These are phyloP conservation scores for Hephaestus fuliginosus DNA, from an alignment of 2,797 vertebrate species.

Conservation along the genomic window DNA sequence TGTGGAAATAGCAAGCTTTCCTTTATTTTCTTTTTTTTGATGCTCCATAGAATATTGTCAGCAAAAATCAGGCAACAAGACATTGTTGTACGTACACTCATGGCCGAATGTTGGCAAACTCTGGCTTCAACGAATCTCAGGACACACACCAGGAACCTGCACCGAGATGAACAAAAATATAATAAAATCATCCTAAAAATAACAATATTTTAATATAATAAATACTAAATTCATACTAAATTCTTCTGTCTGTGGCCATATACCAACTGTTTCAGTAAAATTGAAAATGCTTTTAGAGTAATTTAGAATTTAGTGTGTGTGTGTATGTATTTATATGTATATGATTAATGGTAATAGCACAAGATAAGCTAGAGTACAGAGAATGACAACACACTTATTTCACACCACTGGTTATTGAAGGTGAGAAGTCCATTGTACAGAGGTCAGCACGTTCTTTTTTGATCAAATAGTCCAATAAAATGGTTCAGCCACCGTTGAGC, in stretches of 20 bases:
- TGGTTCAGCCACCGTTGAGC: constrained; percentile 22
- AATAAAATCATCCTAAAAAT: constrained; percentile 4
- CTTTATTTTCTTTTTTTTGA: constrained; percentile 9
- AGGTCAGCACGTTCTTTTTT: constrained; percentile 50
- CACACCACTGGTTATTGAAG: constrained; percentile 27
- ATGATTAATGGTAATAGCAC: background rate
- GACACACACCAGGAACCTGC: background rate
- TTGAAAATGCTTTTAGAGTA: background rate
- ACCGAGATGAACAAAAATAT: constrained; percentile 9
- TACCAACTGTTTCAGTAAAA: background rate
- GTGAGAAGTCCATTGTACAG: constrained; percentile 6
- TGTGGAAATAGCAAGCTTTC: constrained; percentile 59
- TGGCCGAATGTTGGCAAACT: constrained; percentile 42
- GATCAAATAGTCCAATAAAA: constrained; percentile 30
- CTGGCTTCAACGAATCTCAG: constrained; percentile 5
- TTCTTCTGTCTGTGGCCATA: background rate
- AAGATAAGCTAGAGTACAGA: background rate
- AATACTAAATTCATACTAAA: background rate
- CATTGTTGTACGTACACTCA: constrained; percentile 20
- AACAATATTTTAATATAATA: background rate
- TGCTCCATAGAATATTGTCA: constrained; percentile 47
- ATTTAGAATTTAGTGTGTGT: background rate
- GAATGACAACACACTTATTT: constrained; percentile 7
- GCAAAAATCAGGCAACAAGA: constrained; percentile 52
- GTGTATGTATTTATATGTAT: too few species aligned